A percentile compares a stretch with the other conserved stretches of the same genome.
These are phyloP conservation scores for Orchesella cincta DNA, from an alignment of 1,140 invertebrate genomes.

Conservation along the genomic window DNA sequence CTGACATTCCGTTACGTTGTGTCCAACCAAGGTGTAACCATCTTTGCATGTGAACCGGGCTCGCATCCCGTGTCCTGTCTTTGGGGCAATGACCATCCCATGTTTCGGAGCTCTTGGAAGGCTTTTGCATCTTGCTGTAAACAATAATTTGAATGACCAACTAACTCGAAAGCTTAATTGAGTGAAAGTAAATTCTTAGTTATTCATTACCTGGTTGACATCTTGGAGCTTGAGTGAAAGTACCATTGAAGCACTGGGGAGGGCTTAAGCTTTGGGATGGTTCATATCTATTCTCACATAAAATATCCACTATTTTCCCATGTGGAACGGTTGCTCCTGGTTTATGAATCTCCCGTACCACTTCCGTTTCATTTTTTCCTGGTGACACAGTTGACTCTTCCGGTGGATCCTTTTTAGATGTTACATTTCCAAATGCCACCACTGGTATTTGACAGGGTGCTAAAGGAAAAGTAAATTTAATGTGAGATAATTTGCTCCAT, in stretches of 20 bases:
- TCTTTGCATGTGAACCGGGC: constrained; percentile 90
- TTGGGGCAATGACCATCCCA: constrained; percentile 93
- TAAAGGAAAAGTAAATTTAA: constrained; percentile 9
- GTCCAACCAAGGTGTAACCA: constrained; percentile 78
- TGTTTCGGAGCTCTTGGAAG: constrained; percentile 84
- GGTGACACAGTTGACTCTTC: constrained; percentile 57
- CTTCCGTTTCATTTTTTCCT: constrained; percentile 12
- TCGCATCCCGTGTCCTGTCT: constrained; percentile 91
- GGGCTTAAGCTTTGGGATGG: constrained; percentile 68
- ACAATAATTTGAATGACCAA: too few species aligned
- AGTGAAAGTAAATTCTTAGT: too few species aligned
- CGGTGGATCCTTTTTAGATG: constrained; percentile 47
- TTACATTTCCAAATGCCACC: constrained; percentile 47
- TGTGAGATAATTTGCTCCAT: neutral
- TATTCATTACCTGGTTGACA: constrained; percentile 84
- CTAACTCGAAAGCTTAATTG: too few species aligned
- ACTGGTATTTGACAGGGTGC: constrained; percentile 46
- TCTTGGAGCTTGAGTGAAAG: constrained; percentile 88
- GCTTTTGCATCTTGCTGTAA: constrained; percentile 75
- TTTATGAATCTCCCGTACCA: constrained; percentile 48
- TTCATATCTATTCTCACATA: constrained; percentile 79
- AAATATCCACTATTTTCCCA: constrained; percentile 62
- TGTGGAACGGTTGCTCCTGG: constrained; percentile 71
- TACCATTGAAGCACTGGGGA: constrained; percentile 88
- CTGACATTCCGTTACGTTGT: constrained; percentile 74